phyloP scores from a whole-genome alignment of 2,888 invertebrate species.

The Zhuqinia jingwanae region DNA sequence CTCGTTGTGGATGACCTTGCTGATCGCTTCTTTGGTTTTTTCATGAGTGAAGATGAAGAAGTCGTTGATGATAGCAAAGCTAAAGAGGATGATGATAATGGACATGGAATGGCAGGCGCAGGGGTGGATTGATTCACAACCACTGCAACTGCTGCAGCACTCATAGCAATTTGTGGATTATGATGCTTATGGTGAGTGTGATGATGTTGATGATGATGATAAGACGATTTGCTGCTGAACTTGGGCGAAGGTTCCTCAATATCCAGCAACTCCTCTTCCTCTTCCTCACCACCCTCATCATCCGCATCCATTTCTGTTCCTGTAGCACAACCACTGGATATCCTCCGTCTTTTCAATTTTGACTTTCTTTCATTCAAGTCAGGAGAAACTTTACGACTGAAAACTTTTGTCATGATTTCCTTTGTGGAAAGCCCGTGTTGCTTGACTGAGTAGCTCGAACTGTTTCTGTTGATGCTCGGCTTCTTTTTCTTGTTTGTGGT shows the following conservation, averaged over 20 bases:
- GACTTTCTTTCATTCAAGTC: conserved; percentile 37
- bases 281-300: conserved; percentile 36
- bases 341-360: conserved; percentile 17
- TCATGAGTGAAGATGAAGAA: conserved; percentile 43
- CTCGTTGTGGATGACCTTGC: conserved; percentile 66
- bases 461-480: conserved; percentile 57
- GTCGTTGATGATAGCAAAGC: background rate
- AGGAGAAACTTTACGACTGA: conserved; percentile 67
- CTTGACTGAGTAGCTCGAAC: conserved; percentile 42
- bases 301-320: conserved; percentile 53
- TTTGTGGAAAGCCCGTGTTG: conserved; percentile 46
- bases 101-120: background rate
- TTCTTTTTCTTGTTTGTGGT: conserved; percentile 35
- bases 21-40: conserved; percentile 62
- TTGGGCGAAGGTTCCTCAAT: conserved; percentile 14
- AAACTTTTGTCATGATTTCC: conserved; percentile 69
- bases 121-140: conserved; percentile 35
- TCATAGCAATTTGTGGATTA: conserved; percentile 44
- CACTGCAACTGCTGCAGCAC: conserved; percentile 56
- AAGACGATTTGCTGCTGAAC: background rate
- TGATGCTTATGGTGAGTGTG: conserved; percentile 12
- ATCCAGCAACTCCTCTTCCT: conserved; percentile 59
- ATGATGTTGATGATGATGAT: background rate
- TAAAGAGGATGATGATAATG: conserved; percentile 29
- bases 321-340: background rate